These are phyloP conservation scores for Pedicia rivosa DNA, from an alignment of 2,888 invertebrate genomes.

Conservation along the genomic window DNA sequence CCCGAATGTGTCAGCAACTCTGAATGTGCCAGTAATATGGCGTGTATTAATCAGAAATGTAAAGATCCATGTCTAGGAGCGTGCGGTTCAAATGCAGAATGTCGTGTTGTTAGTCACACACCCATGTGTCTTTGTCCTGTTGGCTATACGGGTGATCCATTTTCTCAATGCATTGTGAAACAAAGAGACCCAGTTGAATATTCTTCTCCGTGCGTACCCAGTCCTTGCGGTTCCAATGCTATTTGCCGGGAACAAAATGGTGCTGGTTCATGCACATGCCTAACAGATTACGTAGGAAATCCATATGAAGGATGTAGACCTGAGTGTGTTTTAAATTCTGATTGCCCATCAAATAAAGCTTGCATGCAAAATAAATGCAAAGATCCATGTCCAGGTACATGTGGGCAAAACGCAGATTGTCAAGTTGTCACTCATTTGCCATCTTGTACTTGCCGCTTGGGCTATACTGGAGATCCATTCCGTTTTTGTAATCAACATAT, in stretches of 20 bases:
- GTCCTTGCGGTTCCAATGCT: constrained; percentile 68
- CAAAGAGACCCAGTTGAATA: constrained; percentile 23
- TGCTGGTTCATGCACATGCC: constrained; percentile 54
- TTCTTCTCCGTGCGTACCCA: constrained; percentile 51
- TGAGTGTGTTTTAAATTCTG: constrained; percentile 54
- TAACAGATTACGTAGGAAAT: constrained; percentile 55
- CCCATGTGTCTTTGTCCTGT: constrained; percentile 56
- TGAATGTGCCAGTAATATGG: constrained; percentile 49
- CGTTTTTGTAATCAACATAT: constrained; percentile 35
- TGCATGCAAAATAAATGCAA: constrained; percentile 56
- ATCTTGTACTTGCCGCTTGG: constrained; percentile 46
- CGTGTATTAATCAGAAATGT: constrained; percentile 62
- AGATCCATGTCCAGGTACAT: constrained; percentile 65
- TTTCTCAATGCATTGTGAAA: constrained; percentile 15
- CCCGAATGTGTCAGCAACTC: constrained; percentile 66
- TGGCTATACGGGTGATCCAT: constrained; percentile 26
- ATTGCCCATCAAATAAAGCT: constrained; percentile 52
- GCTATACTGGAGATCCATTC: constrained; percentile 64
- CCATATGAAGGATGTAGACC: constrained; percentile 63
- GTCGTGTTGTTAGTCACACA: constrained; percentile 60
- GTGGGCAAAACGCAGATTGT: constrained; percentile 57
- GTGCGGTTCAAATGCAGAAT: constrained; percentile 56
- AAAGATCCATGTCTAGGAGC: constrained; percentile 53
- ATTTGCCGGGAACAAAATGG: constrained; percentile 47
- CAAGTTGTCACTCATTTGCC: constrained; percentile 57